These are phyloP conservation scores for Seira musarum DNA, from an alignment of 2,888 invertebrate genomes.

Conservation along the genomic window DNA sequence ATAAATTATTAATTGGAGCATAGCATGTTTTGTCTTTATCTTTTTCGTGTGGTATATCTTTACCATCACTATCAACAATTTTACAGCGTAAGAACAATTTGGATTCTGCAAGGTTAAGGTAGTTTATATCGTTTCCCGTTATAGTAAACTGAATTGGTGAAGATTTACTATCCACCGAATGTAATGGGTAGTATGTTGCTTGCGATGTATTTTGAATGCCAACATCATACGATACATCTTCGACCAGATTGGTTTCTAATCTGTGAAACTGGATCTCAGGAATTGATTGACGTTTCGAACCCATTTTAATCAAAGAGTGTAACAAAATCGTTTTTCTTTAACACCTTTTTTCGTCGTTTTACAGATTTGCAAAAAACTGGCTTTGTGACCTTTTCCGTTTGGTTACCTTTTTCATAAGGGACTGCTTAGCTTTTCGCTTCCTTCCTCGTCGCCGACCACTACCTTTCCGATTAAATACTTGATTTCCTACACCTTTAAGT, in stretches of 20 bases:
- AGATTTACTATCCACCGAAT: constrained; percentile 12
- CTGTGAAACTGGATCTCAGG: not conserved
- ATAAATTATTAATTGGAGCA: constrained; percentile 19
- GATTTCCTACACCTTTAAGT: constrained; percentile 19
- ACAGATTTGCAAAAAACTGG: not conserved
- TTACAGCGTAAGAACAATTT: not conserved
- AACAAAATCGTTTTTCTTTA: not conserved
- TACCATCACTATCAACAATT: not conserved
- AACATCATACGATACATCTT: constrained; percentile 9
- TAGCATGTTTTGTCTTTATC: constrained; percentile 7
- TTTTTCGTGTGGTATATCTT: constrained; percentile 11
- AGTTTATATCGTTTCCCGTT: constrained; percentile 13
- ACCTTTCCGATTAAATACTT: constrained; percentile 6
- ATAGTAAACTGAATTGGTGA: not conserved
- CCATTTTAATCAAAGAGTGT: constrained; percentile 21
- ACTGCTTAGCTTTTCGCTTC: not conserved
- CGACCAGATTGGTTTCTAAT: not conserved
- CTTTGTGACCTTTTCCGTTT: no score
- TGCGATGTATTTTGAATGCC: constrained; percentile 8
- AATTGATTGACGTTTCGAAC: no score
- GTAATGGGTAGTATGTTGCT: not conserved
- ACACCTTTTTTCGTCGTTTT: not conserved
- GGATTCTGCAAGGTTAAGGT: constrained; percentile 2
- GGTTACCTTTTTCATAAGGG: not conserved
- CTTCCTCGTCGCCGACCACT: not conserved